phyloP scores from a whole-genome alignment of 2,888 invertebrate species.

The Drosophila testacea region DNA sequence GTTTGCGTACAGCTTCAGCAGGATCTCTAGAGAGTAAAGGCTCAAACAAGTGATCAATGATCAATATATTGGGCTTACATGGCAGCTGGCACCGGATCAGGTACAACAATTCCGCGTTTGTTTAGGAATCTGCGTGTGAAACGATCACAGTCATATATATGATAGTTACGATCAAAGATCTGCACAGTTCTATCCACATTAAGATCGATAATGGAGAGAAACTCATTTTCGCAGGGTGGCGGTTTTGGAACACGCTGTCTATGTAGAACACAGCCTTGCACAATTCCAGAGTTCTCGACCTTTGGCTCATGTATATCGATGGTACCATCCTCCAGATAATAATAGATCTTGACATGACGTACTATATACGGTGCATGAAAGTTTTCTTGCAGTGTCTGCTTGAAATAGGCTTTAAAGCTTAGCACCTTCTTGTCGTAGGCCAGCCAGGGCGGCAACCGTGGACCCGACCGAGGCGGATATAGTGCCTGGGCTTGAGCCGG shows the following conservation, averaged over 20 bases:
- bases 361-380: slow-evolving; percentile 89
- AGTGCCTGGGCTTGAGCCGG: slow-evolving; percentile 88
- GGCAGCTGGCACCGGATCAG: slow-evolving; percentile 89
- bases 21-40: slow-evolving; percentile 83
- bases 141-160: slow-evolving; percentile 93
- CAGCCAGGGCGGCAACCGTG: slow-evolving; percentile 93
- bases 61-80: slow-evolving; percentile 25
- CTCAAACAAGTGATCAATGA: not conserved
- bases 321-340: slow-evolving; percentile 96
- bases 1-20: slow-evolving; percentile 82
- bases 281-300: slow-evolving; percentile 92
- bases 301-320: slow-evolving; percentile 94
- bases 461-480: slow-evolving; percentile 91
- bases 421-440: slow-evolving; percentile 94
- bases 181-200: slow-evolving; percentile 93
- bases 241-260: slow-evolving; percentile 93
- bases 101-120: slow-evolving; percentile 93
- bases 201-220: slow-evolving; percentile 93
- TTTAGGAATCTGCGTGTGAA: slow-evolving; percentile 94
- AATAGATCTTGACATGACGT: slow-evolving; percentile 93
- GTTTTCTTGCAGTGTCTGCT: slow-evolving; percentile 89
- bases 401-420: slow-evolving; percentile 83
- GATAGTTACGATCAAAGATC: slow-evolving; percentile 93
- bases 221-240: slow-evolving; percentile 89
- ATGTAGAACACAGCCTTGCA: slow-evolving; percentile 93